A percentile compares a stretch with the other conserved stretches of the same genome.
phyloP scores from a whole-genome alignment of 1,140 invertebrate genomes.

The Ganaspis sp. region DNA sequence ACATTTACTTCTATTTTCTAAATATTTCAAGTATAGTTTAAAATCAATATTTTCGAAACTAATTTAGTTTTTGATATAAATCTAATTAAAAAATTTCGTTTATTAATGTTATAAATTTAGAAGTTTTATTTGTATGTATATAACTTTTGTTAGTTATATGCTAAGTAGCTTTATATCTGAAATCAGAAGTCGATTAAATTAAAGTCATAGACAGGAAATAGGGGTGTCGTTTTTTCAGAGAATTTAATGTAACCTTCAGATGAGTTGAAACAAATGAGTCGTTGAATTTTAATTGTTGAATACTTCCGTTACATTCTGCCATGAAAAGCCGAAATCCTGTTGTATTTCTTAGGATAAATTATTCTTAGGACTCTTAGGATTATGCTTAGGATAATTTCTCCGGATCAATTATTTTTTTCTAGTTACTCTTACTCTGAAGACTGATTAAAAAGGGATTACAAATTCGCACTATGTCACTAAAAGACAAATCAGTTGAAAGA shows the following conservation, averaged over 20 bases:
- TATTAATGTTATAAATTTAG: not conserved
- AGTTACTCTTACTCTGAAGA: too few relatives aligned
- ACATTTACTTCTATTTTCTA: too few relatives aligned
- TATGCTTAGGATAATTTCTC: too few relatives aligned
- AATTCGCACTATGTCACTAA: too few relatives aligned
- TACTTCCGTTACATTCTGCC: not conserved
- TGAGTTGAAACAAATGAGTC: conserved; percentile 16
- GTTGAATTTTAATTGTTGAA: conserved; percentile 39
- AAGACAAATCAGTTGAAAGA: too few relatives aligned
- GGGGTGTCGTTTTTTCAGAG: not conserved
- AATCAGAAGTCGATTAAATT: not conserved
- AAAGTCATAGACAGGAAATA: conserved; percentile 5
- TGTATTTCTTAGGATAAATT: not conserved
- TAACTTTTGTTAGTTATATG: not conserved
- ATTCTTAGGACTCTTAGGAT: too few relatives aligned
- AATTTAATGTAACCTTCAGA: conserved; percentile 25
- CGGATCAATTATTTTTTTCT: too few relatives aligned
- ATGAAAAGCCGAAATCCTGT: not conserved
- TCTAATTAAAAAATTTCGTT: too few relatives aligned
- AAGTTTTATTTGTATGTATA: not conserved
- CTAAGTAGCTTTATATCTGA: not conserved
- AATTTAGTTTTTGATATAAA: too few relatives aligned
- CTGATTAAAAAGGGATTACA: too few relatives aligned
- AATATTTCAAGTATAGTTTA: too few relatives aligned
- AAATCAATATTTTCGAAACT: too few relatives aligned